phyloP scores from a whole-genome alignment of 2,888 invertebrate species.

The Saturnia pavonia region DNA sequence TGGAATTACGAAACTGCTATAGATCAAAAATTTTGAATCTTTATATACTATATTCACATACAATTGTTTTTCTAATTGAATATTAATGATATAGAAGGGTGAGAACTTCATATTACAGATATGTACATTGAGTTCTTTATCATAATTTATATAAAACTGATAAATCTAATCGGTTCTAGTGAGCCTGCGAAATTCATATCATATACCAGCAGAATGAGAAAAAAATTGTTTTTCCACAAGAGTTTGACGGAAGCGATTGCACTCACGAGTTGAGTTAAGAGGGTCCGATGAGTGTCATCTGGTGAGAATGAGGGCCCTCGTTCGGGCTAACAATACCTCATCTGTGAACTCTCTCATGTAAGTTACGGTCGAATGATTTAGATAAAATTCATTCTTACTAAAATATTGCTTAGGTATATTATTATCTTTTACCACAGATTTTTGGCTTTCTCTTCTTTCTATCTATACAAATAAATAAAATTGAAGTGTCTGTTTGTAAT shows the following conservation, averaged over 20 bases:
- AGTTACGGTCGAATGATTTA: constrained; percentile 28
- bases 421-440: background rate
- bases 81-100: no score
- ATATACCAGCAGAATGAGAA: constrained; percentile 3
- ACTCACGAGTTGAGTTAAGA: constrained; percentile 42
- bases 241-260: constrained; percentile 43
- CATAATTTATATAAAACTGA: background rate
- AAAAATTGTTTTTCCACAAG: constrained; percentile 36
- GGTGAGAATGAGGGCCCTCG: constrained; percentile 41
- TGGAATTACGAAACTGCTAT: no score
- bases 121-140: no score
- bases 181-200: background rate
- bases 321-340: constrained; percentile 28
- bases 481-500: no score
- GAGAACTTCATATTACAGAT: no score
- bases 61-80: no score
- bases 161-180: background rate
- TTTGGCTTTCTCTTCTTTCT: no score
- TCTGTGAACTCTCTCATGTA: constrained; percentile 20
- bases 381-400: background rate
- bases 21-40: no score
- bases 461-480: no score
- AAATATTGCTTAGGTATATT: background rate
- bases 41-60: no score
- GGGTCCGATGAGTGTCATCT: constrained; percentile 50